These are phyloP conservation scores for Calephelis virginiensis DNA, from an alignment of 1,140 invertebrate genomes.

Conservation along the genomic window DNA sequence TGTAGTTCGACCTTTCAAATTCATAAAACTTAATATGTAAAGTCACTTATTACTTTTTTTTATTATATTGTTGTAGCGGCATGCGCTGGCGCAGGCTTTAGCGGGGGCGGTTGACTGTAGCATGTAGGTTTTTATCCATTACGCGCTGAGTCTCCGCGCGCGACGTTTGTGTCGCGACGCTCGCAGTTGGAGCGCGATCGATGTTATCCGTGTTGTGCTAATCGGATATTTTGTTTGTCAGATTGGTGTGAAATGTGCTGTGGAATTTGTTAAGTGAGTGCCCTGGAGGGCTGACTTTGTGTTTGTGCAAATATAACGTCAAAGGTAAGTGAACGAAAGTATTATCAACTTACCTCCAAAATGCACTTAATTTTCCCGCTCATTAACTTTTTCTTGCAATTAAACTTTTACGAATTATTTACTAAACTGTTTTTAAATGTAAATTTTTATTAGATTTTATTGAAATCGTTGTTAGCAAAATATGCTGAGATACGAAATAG, in stretches of 20 bases:
- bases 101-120: constrained; percentile 25
- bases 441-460: too few relatives aligned
- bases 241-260: constrained; percentile 63
- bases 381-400: not conserved
- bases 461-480: too few relatives aligned
- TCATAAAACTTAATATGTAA: too few relatives aligned
- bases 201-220: constrained; percentile 49
- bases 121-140: constrained; percentile 35
- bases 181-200: constrained; percentile 52
- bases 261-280: constrained; percentile 59
- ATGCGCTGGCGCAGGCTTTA: constrained; percentile 46
- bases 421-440: too few relatives aligned
- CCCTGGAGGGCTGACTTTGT: constrained; percentile 57
- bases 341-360: not conserved
- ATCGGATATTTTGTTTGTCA: constrained; percentile 28
- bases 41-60: not conserved
- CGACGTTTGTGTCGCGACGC: constrained; percentile 63
- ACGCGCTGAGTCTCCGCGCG: constrained; percentile 65
- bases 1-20: too few relatives aligned
- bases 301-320: constrained; percentile 44
- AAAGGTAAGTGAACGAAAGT: constrained; percentile 41
- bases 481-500: too few relatives aligned
- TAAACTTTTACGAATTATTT: not conserved
- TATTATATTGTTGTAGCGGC: constrained; percentile 5
- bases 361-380: not conserved